Evolutionary conservation across 2,797 vertebrate genomes (phyloP).

Genomic region (Nannoperca australis): DNA sequence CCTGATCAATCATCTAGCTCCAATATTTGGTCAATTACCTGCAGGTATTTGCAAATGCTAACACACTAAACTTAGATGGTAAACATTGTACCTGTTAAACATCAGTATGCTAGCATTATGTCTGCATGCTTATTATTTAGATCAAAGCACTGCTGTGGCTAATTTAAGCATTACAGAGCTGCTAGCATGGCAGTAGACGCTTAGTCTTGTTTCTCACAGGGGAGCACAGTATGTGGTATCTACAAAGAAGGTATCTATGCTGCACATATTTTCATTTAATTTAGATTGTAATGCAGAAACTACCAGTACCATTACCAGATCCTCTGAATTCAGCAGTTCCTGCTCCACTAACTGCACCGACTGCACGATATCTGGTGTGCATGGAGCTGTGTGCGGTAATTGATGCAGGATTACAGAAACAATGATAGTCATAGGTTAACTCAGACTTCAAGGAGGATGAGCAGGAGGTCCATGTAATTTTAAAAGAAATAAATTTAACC

Average conservation of each 20-base stretch:
- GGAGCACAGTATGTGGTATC: not conserved
- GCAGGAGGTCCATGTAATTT: constrained; percentile 6
- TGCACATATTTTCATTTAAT: not conserved
- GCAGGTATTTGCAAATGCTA: not conserved
- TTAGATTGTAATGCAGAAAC: not conserved
- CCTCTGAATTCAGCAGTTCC: not conserved
- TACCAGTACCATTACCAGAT: not conserved
- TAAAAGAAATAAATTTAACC: not conserved
- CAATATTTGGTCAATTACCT: not conserved
- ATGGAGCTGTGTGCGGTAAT: not conserved
- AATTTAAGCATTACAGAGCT: not conserved
- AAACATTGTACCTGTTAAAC: not conserved
- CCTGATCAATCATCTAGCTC: not conserved
- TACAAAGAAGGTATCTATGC: not conserved
- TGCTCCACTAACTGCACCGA: constrained; percentile 1
- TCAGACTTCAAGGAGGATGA: constrained; percentile 8
- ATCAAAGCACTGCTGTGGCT: not conserved
- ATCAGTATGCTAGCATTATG: not conserved
- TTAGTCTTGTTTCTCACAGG: not conserved
- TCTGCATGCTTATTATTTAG: not conserved
- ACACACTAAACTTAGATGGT: not conserved
- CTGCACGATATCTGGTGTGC: not conserved
- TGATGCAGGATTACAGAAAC: constrained; percentile 14
- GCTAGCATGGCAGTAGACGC: not conserved
- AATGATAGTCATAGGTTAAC: constrained; percentile 9